A percentile compares a stretch with the other conserved stretches of the same genome.
Conservation (phyloP, 2,113 vertebrate genomes). For the Pampusana beccarii region DNA sequence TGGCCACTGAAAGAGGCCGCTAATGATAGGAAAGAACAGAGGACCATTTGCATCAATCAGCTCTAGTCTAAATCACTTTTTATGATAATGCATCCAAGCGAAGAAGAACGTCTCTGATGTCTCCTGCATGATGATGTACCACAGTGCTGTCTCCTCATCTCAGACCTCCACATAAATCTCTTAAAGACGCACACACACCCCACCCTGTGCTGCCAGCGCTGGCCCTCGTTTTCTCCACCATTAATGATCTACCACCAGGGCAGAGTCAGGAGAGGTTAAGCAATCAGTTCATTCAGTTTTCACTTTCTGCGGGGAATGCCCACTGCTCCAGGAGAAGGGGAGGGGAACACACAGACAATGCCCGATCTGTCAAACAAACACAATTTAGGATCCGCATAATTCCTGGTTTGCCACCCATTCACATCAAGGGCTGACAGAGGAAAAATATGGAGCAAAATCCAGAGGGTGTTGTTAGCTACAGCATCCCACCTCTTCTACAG, state of each 20-base stretch:
- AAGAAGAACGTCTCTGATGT: constrained; percentile 91
- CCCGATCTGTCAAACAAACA: constrained; percentile 24
- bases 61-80: constrained; percentile 98
- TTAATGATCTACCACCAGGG: constrained; percentile 77
- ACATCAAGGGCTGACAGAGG: not conserved
- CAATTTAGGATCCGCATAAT: not conserved
- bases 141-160: constrained; percentile 79
- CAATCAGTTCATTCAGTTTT: constrained; percentile 73
- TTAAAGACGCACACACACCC: constrained; percentile 81
- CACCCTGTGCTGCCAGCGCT: constrained; percentile 65
- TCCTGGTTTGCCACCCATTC: not conserved
- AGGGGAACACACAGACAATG: not conserved
- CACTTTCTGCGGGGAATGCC: constrained; percentile 44
- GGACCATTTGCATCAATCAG: constrained; percentile 99
- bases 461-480: not conserved
- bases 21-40: constrained; percentile 99
- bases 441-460: not conserved
- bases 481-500: not conserved
- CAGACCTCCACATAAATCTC: constrained; percentile 81
- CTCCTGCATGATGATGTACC: constrained; percentile 90
- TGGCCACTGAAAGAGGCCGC: constrained; percentile 95
- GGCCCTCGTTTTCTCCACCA: constrained; percentile 77
- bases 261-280: constrained; percentile 71
- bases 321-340: constrained; percentile 20
- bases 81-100: constrained; percentile 98